These are phyloP conservation scores for Lysandra bellargus DNA, from an alignment of 2,888 invertebrate genomes.

Conservation along the genomic window DNA sequence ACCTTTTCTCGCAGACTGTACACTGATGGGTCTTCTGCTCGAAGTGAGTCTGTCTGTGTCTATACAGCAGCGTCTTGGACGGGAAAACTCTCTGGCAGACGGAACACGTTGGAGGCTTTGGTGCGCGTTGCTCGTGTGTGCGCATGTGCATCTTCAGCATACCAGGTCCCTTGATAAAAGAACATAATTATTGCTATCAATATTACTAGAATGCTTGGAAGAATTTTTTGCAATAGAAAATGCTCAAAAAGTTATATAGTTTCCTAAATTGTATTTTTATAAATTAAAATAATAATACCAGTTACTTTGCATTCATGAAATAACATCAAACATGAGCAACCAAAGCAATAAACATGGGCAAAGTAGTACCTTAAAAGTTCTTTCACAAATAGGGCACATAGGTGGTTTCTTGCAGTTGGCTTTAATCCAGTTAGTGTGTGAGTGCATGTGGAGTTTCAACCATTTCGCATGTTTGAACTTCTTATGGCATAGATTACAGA, in stretches of 20 bases:
- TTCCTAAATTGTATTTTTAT: too few species aligned
- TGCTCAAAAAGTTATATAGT: too few species aligned
- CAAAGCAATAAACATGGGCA: background rate
- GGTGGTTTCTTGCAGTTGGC: constrained; percentile 84
- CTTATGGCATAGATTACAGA: constrained; percentile 82
- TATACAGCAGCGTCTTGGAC: constrained; percentile 81
- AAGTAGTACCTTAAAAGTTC: constrained; percentile 78
- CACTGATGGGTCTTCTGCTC: constrained; percentile 77
- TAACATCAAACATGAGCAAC: too few species aligned
- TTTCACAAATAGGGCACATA: constrained; percentile 80
- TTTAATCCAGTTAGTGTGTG: constrained; percentile 83
- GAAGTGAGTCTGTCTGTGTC: constrained; percentile 83
- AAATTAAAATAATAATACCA: too few species aligned
- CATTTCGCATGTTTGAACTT: constrained; percentile 83
- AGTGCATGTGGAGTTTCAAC: constrained; percentile 82
- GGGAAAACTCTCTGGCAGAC: constrained; percentile 82
- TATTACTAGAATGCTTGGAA: too few species aligned
- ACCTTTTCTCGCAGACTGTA: constrained; percentile 73
- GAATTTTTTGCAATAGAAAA: too few species aligned
- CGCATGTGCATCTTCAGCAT: constrained; percentile 85
- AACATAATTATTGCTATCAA: background rate
- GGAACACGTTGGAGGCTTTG: constrained; percentile 81
- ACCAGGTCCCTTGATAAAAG: constrained; percentile 76
- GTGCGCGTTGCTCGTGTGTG: constrained; percentile 80
- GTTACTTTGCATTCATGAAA: too few species aligned